phyloP scores from a whole-genome alignment of 2,888 invertebrate genomes.

The Diarsia mendica region DNA sequence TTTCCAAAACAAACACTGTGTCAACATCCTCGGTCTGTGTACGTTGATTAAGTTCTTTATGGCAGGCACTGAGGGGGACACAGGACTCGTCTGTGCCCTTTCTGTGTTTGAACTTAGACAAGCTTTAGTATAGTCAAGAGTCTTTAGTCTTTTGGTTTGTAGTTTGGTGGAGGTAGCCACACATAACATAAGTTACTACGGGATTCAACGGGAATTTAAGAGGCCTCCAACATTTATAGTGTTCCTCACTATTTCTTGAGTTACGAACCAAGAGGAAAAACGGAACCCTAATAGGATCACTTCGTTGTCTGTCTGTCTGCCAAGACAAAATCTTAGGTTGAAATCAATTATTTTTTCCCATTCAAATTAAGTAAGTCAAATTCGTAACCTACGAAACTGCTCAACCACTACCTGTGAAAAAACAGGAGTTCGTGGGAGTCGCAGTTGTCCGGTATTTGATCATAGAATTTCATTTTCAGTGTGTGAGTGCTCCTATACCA shows the following conservation, averaged over 20 bases:
- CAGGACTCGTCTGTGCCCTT: constrained; percentile 27
- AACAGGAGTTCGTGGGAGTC: too few species aligned
- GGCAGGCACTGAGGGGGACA: constrained; percentile 33
- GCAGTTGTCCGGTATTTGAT: not conserved
- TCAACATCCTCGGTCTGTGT: constrained; percentile 23
- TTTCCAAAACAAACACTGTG: constrained; percentile 58
- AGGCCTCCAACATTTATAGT: not conserved
- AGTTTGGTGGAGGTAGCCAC: not conserved
- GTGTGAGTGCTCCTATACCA: not conserved
- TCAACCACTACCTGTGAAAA: too few species aligned
- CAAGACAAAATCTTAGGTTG: too few species aligned
- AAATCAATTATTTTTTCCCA: too few species aligned
- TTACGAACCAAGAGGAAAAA: too few species aligned
- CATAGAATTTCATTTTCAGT: constrained; percentile 4
- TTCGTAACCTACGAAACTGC: too few species aligned
- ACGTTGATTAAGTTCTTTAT: constrained; percentile 55
- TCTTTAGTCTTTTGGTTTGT: not conserved
- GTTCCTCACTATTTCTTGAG: too few species aligned
- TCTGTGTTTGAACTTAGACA: constrained; percentile 12
- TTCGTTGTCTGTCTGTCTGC: too few species aligned
- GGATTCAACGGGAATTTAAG: not conserved
- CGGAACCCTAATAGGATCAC: too few species aligned
- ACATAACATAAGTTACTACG: not conserved
- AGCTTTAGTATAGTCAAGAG: constrained; percentile 5
- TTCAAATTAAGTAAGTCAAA: too few species aligned